Conservation (phyloP, 2,797 vertebrate species). For the Sus cebifrons region DNA sequence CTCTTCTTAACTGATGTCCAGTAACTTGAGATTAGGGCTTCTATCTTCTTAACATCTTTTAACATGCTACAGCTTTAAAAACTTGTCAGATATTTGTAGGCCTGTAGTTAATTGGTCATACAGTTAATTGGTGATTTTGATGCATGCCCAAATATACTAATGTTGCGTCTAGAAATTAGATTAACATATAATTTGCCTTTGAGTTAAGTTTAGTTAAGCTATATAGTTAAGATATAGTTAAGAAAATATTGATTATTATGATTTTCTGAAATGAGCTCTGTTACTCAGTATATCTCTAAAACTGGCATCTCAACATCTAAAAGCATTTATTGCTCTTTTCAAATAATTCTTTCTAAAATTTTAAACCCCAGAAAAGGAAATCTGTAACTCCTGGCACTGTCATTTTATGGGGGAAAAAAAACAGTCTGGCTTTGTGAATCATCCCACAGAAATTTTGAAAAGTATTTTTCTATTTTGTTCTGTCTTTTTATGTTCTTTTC, state of each 20-base stretch:
- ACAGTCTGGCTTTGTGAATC: neutral
- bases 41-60: neutral
- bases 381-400: neutral
- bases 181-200: neutral
- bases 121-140: neutral
- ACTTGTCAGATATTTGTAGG: neutral
- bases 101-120: neutral
- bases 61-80: neutral
- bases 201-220: no score
- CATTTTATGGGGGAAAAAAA: neutral
- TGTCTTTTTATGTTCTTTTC: neutral
- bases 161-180: neutral
- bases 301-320: slow-evolving; percentile 3
- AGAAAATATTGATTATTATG: neutral
- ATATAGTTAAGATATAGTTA: neutral
- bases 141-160: neutral
- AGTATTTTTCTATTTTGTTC: neutral
- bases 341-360: neutral
- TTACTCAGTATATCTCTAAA: neutral
- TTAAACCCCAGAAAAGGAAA: neutral
- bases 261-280: neutral
- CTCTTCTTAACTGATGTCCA: neutral
- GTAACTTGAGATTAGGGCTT: neutral
- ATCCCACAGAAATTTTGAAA: neutral
- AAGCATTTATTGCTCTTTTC: neutral